phyloP scores from a whole-genome alignment of 2,113 vertebrate species.

The Planiliza haematocheilus region DNA sequence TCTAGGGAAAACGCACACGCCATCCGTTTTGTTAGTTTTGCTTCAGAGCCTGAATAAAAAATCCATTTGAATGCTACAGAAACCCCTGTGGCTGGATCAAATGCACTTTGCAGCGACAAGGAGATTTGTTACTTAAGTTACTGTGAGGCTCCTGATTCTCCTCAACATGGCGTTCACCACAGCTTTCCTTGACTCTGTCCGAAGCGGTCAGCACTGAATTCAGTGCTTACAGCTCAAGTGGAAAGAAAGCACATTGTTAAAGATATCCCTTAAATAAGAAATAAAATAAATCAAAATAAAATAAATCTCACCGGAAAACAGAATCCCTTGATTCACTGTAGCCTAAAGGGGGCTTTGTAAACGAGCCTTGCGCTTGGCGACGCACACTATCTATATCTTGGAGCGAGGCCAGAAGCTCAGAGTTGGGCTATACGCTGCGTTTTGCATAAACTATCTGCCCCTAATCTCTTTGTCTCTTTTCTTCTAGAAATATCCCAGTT shows the following conservation, averaged over 20 bases:
- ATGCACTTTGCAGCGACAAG: background rate
- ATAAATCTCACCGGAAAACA: slow-evolving; percentile 73
- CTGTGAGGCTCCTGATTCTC: slow-evolving; percentile 34
- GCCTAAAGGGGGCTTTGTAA: slow-evolving; percentile 47
- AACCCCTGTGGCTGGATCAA: slow-evolving; percentile 3
- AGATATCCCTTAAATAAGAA: slow-evolving; percentile 9
- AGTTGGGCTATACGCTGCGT: slow-evolving; percentile 69
- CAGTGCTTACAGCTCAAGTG: slow-evolving; percentile 24
- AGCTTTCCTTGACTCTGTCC: slow-evolving; percentile 66
- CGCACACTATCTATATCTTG: slow-evolving; percentile 56
- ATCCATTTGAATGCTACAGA: background rate
- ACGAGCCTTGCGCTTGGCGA: slow-evolving; percentile 50
- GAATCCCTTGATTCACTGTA: slow-evolving; percentile 63
- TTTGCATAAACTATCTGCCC: slow-evolving; percentile 64
- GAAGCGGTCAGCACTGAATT: slow-evolving; percentile 46
- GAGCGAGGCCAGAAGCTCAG: slow-evolving; percentile 64
- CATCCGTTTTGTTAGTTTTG: background rate
- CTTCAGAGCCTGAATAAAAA: background rate
- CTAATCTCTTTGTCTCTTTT: background rate
- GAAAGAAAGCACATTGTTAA: slow-evolving; percentile 18
- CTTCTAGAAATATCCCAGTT: slow-evolving; percentile 47
- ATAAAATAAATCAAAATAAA: slow-evolving; percentile 24
- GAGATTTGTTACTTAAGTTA: slow-evolving; percentile 21
- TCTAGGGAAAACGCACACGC: slow-evolving; percentile 24
- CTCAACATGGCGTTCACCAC: slow-evolving; percentile 80